These are phyloP conservation scores for Atlantisia rogersi DNA, from an alignment of 2,113 vertebrate species.

Conservation along the genomic window DNA sequence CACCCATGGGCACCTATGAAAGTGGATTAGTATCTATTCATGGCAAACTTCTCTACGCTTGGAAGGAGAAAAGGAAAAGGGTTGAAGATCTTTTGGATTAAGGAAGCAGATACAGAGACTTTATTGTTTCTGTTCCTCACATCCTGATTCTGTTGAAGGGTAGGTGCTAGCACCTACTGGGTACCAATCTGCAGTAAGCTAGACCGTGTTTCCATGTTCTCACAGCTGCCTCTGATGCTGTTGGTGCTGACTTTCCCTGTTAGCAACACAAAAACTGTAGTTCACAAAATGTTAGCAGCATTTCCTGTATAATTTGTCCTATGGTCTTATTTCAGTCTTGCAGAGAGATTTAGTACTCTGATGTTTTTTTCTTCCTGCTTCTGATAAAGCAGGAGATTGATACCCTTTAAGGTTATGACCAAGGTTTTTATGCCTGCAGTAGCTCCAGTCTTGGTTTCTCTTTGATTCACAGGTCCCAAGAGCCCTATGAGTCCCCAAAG, in stretches of 20 bases:
- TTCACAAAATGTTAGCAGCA: neutral
- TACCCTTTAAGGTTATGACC: neutral
- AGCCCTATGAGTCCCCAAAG: neutral
- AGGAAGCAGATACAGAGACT: accelerated
- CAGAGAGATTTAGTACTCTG: neutral
- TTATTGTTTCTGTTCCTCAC: neutral
- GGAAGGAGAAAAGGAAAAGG: neutral
- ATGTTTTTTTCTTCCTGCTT: neutral
- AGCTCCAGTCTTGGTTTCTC: neutral
- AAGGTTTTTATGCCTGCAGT: neutral
- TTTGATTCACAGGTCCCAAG: neutral
- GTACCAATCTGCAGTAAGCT: neutral
- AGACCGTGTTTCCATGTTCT: neutral
- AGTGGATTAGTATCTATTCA: neutral
- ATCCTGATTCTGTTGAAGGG: neutral
- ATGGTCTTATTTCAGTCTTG: neutral
- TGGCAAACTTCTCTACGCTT: neutral
- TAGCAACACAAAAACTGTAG: neutral
- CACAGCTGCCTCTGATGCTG: neutral
- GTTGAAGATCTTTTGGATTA: neutral
- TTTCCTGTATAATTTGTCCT: neutral
- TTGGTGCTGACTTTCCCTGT: neutral
- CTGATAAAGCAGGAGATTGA: neutral
- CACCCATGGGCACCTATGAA: neutral
- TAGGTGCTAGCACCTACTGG: neutral